These are phyloP conservation scores for Premnoplex brunnescens DNA, from an alignment of 2,797 vertebrate species.

Conservation along the genomic window DNA sequence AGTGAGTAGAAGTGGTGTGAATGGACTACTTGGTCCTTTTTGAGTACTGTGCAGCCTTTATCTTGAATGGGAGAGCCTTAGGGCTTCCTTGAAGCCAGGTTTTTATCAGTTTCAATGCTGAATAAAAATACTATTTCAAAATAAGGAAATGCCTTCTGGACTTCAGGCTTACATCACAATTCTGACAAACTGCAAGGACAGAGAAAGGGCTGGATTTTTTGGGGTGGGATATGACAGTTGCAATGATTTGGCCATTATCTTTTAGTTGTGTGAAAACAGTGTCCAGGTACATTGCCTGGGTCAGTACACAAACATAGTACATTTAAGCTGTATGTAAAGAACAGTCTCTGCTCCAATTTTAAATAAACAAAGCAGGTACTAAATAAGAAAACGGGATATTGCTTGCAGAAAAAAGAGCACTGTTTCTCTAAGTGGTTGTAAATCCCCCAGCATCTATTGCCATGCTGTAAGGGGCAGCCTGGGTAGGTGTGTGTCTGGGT, in stretches of 20 bases:
- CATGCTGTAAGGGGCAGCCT: accelerated
- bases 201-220: background rate
- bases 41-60: background rate
- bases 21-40: background rate
- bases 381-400: background rate
- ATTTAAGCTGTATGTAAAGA: background rate
- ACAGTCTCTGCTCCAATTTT: background rate
- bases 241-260: background rate
- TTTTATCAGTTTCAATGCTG: background rate
- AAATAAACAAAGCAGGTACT: background rate
- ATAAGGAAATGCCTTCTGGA: background rate
- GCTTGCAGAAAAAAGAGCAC: background rate
- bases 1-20: background rate
- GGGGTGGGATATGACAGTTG: accelerated
- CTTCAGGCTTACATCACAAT: background rate
- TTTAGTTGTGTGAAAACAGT: background rate
- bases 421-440: background rate
- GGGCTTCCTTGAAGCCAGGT: background rate
- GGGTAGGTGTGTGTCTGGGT: background rate
- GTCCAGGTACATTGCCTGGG: background rate
- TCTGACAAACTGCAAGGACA: background rate
- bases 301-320: background rate
- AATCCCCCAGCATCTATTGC: background rate
- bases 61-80: background rate
- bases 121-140: background rate